Evolutionary conservation across 2,113 vertebrate genomes (phyloP), one percentile per base, ranked within the genome.

Genomic region (Regulus satrapa): DNA sequence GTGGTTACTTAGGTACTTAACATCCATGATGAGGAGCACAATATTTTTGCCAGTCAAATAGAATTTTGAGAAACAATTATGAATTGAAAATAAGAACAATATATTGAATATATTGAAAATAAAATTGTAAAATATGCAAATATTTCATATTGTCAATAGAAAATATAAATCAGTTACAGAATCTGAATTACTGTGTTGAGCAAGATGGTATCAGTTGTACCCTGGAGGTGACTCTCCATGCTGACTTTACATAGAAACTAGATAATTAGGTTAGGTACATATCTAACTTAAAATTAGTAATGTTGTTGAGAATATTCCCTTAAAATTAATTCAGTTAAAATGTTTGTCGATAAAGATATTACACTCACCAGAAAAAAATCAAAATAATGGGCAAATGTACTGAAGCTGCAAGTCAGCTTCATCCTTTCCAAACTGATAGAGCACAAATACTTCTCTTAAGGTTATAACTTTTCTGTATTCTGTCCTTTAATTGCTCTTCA

Each of bases 161-260:
- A 52, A 68, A 89, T 12, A 49, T 18, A 36, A 83, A 68, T 48
- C n/a, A 73, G 17, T 29, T 25, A 16, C 4, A 72, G 34, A 68
- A 61, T 61, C 23, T 49, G 54, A 52, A 78, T 40, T 82, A 41
- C 25, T 38, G 4, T 49, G 9, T 55, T 78, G 13, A 62, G n/a
- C 19, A 74, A 75, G 10, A 23, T 18, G 18, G 2, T 32, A 34
- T 55, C 20, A 34, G 5, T 38, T 18, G 5, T 51, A n/a, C 16
- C 28, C 36, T 45, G 31, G 49, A 64, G n/a, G 10, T 0, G 0
- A 48, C 10, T 41, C 5, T 68, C n/a, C 3, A 5, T 73, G 21
- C 13, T 7, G 1, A 25, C 4, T 61, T 2, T 25, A 28, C 11
- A 51, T 0, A 1, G 12, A 81, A 10, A 6, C 13, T 49, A 25